Conservation (phyloP, 2,888 invertebrate genomes). For the Chirona hameri region DNA sequence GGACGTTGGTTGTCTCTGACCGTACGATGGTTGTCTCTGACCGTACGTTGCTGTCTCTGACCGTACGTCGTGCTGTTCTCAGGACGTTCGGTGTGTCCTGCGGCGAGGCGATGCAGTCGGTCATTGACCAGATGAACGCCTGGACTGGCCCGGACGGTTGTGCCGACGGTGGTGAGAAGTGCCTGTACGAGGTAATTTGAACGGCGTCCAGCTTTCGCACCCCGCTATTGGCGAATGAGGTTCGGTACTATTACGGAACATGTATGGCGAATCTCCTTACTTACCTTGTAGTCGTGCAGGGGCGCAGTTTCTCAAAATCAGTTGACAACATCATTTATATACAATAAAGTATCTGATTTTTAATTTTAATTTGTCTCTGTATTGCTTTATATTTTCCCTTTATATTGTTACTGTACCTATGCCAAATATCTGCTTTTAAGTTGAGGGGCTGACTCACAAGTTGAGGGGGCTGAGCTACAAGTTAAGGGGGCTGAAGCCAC, state of each 20-base stretch:
- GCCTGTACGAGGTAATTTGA: slow-evolving; percentile 41
- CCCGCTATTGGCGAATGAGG: not conserved
- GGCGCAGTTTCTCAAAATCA: not conserved
- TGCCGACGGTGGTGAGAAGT: slow-evolving; percentile 41
- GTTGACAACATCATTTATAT: not conserved
- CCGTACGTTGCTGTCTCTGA: not conserved
- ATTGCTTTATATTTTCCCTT: too few relatives aligned
- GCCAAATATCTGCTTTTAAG: too few relatives aligned
- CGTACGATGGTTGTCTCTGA: too few relatives aligned
- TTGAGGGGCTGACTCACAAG: too few relatives aligned
- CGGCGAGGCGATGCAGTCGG: slow-evolving; percentile 34
- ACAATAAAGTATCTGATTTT: too few relatives aligned
- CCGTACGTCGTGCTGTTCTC: not conserved
- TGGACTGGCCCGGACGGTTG: slow-evolving; percentile 43
- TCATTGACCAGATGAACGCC: slow-evolving; percentile 43
- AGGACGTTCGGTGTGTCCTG: slow-evolving; percentile 39
- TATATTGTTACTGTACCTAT: too few relatives aligned
- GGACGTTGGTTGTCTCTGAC: too few relatives aligned
- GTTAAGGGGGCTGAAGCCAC: too few relatives aligned
- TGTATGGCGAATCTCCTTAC: too few relatives aligned
- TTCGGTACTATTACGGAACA: not conserved
- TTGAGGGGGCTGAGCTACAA: too few relatives aligned
- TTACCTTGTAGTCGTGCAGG: too few relatives aligned
- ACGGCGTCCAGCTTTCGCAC: not conserved
- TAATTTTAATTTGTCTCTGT: too few relatives aligned